phyloP scores from a whole-genome alignment of 2,113 vertebrate genomes.

The Syngnathus typhle region DNA sequence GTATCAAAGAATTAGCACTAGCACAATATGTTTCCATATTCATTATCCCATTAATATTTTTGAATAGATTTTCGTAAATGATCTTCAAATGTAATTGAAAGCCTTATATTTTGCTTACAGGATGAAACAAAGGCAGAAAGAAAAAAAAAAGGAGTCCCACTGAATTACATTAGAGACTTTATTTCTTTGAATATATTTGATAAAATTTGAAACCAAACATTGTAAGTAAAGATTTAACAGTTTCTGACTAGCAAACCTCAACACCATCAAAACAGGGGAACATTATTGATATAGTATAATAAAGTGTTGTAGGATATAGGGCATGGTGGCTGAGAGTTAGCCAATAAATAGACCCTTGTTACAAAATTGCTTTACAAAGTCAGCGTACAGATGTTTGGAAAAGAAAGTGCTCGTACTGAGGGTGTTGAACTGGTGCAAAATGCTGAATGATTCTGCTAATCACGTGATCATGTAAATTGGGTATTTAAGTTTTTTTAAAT shows the following conservation, averaged over 20 bases:
- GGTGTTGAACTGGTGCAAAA: slow-evolving; percentile 55
- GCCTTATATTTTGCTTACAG: neutral
- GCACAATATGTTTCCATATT: too few relatives aligned
- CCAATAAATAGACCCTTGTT: slow-evolving; percentile 91
- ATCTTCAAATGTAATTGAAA: neutral
- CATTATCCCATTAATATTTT: too few relatives aligned
- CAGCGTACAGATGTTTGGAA: neutral
- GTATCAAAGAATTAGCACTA: too few relatives aligned
- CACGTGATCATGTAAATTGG: slow-evolving; percentile 34
- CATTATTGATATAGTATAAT: slow-evolving; percentile 88
- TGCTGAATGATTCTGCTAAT: slow-evolving; percentile 47
- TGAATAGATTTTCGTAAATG: neutral
- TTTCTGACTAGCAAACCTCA: slow-evolving; percentile 97
- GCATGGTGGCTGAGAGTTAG: slow-evolving; percentile 81
- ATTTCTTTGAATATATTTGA: slow-evolving; percentile 88
- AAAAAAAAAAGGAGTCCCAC: slow-evolving; percentile 72
- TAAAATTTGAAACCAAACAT: slow-evolving; percentile 97
- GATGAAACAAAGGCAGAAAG: neutral
- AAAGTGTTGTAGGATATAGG: slow-evolving; percentile 75
- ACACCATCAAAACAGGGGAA: slow-evolving; percentile 97
- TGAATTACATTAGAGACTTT: slow-evolving; percentile 92
- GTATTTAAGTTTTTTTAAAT: slow-evolving; percentile 29
- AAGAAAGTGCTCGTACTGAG: slow-evolving; percentile 30
- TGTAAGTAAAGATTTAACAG: slow-evolving; percentile 95
- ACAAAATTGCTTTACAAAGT: slow-evolving; percentile 83